phyloP scores from a whole-genome alignment of 2,113 vertebrate genomes.

The Sphyrna mokarran region DNA sequence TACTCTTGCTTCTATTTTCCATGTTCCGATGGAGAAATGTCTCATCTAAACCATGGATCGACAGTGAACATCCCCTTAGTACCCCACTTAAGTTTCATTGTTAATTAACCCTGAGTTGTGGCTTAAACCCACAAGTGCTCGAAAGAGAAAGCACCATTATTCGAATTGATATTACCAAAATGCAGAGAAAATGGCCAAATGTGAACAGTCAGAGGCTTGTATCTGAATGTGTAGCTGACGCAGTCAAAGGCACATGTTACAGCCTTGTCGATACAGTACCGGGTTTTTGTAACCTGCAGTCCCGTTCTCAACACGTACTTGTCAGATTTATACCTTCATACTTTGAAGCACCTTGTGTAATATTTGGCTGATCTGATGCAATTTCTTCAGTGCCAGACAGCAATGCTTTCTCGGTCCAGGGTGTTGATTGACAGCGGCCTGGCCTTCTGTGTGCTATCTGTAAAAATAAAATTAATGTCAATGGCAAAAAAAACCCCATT shows the following conservation, averaged over 20 bases:
- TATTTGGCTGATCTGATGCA: background rate
- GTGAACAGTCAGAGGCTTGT: background rate
- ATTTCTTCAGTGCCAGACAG: background rate
- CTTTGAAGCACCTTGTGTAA: background rate
- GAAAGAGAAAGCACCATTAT: background rate
- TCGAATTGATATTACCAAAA: too few relatives aligned
- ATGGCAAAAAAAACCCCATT: conserved; percentile 3
- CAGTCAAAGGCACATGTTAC: background rate
- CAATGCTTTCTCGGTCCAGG: background rate
- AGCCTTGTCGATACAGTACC: background rate
- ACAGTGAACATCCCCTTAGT: too few relatives aligned
- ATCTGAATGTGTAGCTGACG: background rate
- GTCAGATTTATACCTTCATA: background rate
- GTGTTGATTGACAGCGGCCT: background rate
- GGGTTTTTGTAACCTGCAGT: background rate
- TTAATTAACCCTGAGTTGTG: background rate
- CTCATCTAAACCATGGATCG: too few relatives aligned
- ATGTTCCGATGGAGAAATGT: too few relatives aligned
- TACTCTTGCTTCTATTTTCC: too few relatives aligned
- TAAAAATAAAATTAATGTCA: conserved; percentile 26
- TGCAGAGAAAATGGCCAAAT: background rate
- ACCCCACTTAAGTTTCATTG: too few relatives aligned
- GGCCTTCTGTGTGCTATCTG: conserved; percentile 14
- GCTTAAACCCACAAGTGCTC: background rate
- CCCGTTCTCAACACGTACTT: background rate